Evolutionary conservation across 2,888 invertebrate species (phyloP).

Genomic region (Troides oblongomaculatus): DNA sequence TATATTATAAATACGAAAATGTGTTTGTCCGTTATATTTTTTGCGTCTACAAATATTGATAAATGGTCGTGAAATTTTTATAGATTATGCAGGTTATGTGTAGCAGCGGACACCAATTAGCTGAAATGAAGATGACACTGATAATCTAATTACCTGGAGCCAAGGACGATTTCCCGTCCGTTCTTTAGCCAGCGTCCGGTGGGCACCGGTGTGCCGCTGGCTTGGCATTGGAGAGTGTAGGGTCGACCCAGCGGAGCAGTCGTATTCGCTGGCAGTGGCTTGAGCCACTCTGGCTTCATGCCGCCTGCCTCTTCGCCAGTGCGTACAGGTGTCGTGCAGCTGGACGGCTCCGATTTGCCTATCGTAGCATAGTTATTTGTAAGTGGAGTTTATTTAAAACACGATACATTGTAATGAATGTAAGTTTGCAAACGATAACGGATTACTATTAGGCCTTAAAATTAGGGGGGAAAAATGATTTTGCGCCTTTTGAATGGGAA

Average conservation of each 20-base stretch:
- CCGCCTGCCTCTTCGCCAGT: constrained; percentile 94
- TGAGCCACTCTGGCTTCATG: constrained; percentile 94
- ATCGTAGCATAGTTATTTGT: constrained; percentile 5
- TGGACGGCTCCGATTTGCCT: constrained; percentile 91
- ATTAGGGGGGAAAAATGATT: too few species aligned
- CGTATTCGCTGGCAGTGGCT: constrained; percentile 86
- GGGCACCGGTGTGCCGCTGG: constrained; percentile 93
- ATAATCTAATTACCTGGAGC: constrained; percentile 73
- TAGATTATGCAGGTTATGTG: background rate
- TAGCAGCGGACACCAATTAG: background rate
- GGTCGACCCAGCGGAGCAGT: constrained; percentile 91
- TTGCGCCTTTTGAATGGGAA: too few species aligned
- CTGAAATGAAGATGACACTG: too few species aligned
- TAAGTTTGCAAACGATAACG: too few species aligned
- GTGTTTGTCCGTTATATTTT: background rate
- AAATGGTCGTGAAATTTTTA: background rate
- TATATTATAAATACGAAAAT: background rate
- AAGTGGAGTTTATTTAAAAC: background rate
- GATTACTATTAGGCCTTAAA: too few species aligned
- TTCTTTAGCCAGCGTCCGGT: constrained; percentile 94
- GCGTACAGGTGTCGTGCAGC: constrained; percentile 95
- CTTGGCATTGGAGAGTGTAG: constrained; percentile 91
- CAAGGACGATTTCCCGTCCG: constrained; percentile 91
- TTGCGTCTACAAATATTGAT: background rate
- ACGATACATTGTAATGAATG: too few species aligned